These are phyloP conservation scores for Portevinia maculata DNA, from an alignment of 2,888 invertebrate genomes.

Conservation along the genomic window DNA sequence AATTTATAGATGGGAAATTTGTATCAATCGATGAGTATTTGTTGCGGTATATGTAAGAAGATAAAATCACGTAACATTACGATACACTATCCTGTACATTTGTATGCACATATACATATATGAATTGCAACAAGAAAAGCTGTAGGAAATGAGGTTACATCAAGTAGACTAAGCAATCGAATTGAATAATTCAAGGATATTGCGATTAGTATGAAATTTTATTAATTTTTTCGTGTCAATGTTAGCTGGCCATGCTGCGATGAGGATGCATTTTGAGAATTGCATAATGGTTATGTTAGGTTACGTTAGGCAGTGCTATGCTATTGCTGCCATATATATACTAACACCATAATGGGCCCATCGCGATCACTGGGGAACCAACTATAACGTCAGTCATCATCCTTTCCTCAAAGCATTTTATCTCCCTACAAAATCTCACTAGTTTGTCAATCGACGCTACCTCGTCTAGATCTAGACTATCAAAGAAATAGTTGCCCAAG, in stretches of 20 bases:
- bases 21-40: conserved; percentile 17
- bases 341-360: no score
- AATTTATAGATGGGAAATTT: conserved; percentile 37
- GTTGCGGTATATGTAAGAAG: conserved; percentile 1
- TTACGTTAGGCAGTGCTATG: no score
- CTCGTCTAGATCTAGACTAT: no score
- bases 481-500: no score
- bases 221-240: neutral
- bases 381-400: no score
- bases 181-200: conserved; percentile 23
- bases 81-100: conserved; percentile 30
- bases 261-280: neutral
- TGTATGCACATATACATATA: neutral
- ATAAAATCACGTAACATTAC: conserved; percentile 16
- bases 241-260: neutral
- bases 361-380: no score
- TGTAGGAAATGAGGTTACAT: conserved; percentile 25
- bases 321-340: no score
- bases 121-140: neutral
- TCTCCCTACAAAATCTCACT: no score
- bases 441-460: no score
- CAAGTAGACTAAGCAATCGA: conserved; percentile 6
- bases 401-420: no score
- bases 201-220: conserved; percentile 2
- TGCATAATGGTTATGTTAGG: no score